phyloP scores from a whole-genome alignment of 1,140 invertebrate genomes.

The Heliconius eleuchia region DNA sequence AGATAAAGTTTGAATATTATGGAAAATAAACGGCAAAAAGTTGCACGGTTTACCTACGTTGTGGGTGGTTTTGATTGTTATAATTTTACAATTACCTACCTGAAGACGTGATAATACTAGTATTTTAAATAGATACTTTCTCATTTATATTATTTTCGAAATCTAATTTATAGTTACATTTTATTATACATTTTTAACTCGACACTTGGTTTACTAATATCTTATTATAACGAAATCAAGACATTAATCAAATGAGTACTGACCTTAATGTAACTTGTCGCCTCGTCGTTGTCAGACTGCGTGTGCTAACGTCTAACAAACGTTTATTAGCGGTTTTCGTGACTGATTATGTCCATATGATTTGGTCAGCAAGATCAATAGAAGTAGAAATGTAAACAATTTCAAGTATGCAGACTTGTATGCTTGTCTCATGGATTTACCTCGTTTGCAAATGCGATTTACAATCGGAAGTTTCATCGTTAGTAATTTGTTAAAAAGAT shows the following conservation, averaged over 20 bases:
- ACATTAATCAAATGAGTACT: slow-evolving; percentile 16
- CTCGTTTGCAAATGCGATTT: not conserved
- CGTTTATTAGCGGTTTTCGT: slow-evolving; percentile 45
- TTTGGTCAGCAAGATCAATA: slow-evolving; percentile 41
- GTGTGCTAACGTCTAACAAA: slow-evolving; percentile 32
- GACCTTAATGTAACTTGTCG: slow-evolving; percentile 41
- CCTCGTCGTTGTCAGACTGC: slow-evolving; percentile 37
- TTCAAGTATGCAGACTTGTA: not conserved
- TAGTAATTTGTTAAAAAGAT: too few relatives aligned
- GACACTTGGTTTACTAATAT: not conserved
- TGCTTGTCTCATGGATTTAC: not conserved
- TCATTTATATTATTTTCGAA: not conserved
- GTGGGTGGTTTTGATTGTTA: not conserved
- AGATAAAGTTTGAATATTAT: too few relatives aligned
- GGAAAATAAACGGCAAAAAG: too few relatives aligned
- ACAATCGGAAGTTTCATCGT: too few relatives aligned
- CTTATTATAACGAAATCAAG: not conserved
- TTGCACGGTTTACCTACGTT: not conserved
- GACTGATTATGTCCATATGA: slow-evolving; percentile 38
- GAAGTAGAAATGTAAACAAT: slow-evolving; percentile 19
- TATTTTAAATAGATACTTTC: slow-evolving; percentile 17
- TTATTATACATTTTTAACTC: not conserved
- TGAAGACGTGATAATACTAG: not conserved
- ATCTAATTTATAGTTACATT: not conserved
- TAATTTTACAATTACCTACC: not conserved